Evolutionary conservation across 2,797 vertebrate species (phyloP).

Genomic region (Enteromius treurensis): DNA sequence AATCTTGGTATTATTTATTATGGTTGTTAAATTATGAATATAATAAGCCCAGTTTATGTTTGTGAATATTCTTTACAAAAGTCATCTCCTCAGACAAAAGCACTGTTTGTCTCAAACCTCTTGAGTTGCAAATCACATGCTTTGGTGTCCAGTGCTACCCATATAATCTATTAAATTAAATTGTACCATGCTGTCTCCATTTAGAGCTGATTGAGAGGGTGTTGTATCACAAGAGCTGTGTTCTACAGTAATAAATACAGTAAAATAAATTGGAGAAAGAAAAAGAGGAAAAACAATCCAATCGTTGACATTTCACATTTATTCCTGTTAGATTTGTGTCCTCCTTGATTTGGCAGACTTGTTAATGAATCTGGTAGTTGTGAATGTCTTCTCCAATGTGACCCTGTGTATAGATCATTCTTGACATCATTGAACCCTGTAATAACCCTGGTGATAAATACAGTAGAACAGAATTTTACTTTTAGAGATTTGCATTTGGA

Average conservation of each 20-base stretch:
- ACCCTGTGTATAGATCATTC: constrained; percentile 57
- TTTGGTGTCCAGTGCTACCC: background rate
- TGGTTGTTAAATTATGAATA: background rate
- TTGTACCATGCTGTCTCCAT: background rate
- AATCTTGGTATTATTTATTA: background rate
- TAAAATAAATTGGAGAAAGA: background rate
- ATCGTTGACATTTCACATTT: constrained; percentile 20
- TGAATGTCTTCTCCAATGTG: constrained; percentile 13
- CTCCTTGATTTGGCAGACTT: constrained; percentile 21
- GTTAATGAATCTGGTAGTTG: constrained; percentile 30
- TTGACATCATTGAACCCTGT: constrained; percentile 52
- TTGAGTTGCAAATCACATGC: background rate
- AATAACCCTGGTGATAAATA: constrained; percentile 30
- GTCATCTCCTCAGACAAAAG: background rate
- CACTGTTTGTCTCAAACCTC: background rate
- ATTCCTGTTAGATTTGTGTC: constrained; percentile 39
- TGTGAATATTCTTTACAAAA: background rate
- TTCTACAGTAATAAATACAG: background rate
- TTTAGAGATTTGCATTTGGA: background rate
- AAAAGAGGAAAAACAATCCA: background rate
- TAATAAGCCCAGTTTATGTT: background rate
- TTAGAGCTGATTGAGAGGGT: background rate
- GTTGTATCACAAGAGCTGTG: constrained; percentile 2
- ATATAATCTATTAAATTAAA: background rate
- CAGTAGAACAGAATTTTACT: background rate